Percentiles rank a stretch among this genome's conserved stretches.
Conservation (phyloP, 2,797 vertebrate species). For the Graptemys geographica region DNA sequence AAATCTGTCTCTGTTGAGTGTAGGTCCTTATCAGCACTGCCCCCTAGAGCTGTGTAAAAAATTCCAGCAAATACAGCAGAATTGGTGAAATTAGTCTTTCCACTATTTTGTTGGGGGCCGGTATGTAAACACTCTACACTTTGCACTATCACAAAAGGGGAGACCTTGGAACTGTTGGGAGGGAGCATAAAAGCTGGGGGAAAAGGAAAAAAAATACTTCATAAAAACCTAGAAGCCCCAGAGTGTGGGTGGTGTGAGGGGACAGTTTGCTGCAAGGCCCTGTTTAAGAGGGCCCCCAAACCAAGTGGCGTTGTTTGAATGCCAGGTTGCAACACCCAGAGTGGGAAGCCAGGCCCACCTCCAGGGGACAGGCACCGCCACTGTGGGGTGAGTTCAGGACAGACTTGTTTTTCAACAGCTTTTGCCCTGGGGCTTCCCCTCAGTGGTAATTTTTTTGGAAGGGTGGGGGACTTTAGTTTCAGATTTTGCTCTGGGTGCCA, state of each 20-base stretch:
- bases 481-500: too few species aligned
- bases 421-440: too few species aligned
- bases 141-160: background rate
- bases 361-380: too few species aligned
- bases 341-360: too few species aligned
- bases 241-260: background rate
- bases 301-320: too few species aligned
- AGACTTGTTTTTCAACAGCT: too few species aligned
- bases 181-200: background rate
- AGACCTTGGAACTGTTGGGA: background rate
- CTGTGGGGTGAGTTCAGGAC: too few species aligned
- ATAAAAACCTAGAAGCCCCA: background rate
- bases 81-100: slow-evolving; percentile 10
- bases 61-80: slow-evolving; percentile 27
- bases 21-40: slow-evolving; percentile 73
- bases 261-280: too few species aligned
- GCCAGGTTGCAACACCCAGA: too few species aligned
- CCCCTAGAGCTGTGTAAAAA: slow-evolving; percentile 71
- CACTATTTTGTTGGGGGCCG: background rate
- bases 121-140: rapidly evolving
- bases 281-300: too few species aligned
- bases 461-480: too few species aligned
- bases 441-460: too few species aligned
- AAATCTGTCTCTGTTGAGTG: slow-evolving; percentile 53
- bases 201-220: background rate